Evolutionary conservation across 2,888 invertebrate genomes (phyloP), one percentile per base, ranked within the genome.

Genomic region (Acanthoscelides obtectus): DNA sequence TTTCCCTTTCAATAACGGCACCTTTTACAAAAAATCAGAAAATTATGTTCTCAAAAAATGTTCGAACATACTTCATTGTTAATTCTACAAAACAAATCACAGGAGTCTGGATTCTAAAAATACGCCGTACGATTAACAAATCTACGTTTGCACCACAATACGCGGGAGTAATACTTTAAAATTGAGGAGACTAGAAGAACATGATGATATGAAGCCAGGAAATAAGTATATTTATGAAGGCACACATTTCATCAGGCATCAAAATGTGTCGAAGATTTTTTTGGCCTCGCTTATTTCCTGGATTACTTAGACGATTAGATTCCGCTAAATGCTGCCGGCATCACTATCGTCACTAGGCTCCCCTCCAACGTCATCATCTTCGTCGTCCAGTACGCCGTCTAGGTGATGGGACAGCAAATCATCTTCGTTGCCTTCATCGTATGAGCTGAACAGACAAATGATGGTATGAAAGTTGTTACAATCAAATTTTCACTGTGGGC

Each of bases 381-480:
- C 73, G 45, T 72, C 77, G 73, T 84, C 88, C 75, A 90, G 86
- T 77, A 90, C 88, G 74, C 89, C 88, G 71, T 82, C 82, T 80
- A 92, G 81, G 82, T 91, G 91, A 76, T 91, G 91, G 74, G 92
- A 91, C 75, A 92, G 87, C 77, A 89, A 88, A 82, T 92, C 92
- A 74, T 92, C 92, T 69, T 86, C 86, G 73, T 84, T 90, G 66
- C 89, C 89, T 84, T 90, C 90, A 90, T 90, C 90, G 89, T 89
- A 90, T 83, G 90, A 90, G 90, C 90, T 90, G 88, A 67, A 85
- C 89, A 86, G 64, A 67, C n/a, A 22, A 70, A 66, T 66, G 2
- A 3, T 6, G 66, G 5, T 21, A 65, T 66, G n/a, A n/a, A n/a
- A n/a, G n/a, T n/a, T n/a, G n/a, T n/a, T n/a, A n/a, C n/a, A n/a